Percentiles rank a stretch among this genome's conserved stretches.
phyloP scores from a whole-genome alignment of 2,797 vertebrate genomes.

The Nyctibius grandis region DNA sequence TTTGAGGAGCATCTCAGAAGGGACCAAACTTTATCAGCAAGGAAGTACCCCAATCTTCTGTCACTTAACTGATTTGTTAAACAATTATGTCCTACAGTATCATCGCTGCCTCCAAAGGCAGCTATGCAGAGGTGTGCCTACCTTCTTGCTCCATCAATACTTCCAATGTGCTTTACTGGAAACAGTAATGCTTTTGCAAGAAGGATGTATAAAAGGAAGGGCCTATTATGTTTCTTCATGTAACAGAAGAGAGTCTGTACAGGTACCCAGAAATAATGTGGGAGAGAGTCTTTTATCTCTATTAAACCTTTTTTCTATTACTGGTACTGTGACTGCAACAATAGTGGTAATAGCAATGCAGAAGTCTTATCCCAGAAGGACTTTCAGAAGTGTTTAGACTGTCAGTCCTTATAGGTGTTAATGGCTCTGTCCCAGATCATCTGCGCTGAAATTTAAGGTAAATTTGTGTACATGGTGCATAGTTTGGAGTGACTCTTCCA shows the following conservation, averaged over 20 bases:
- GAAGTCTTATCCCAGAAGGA: neutral
- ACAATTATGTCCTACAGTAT: neutral
- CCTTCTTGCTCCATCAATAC: neutral
- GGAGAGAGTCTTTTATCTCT: neutral
- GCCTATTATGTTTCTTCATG: neutral
- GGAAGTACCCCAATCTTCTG: neutral
- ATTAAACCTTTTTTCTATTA: neutral
- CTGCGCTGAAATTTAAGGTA: neutral
- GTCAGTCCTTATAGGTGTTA: neutral
- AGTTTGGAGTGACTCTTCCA: neutral
- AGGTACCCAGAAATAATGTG: neutral
- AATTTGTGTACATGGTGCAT: neutral
- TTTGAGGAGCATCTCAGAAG: neutral
- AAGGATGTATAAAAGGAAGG: neutral
- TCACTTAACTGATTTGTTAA: neutral
- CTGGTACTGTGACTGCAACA: neutral
- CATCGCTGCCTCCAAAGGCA: neutral
- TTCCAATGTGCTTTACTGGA: neutral
- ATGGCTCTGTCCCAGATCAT: neutral
- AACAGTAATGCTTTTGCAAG: fast-evolving
- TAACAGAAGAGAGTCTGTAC: neutral
- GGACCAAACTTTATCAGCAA: neutral
- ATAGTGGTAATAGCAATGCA: neutral
- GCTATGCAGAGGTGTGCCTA: neutral
- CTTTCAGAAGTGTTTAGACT: neutral